These are phyloP conservation scores for Ceratina calcarata DNA, from an alignment of 1,140 invertebrate genomes.

Conservation along the genomic window DNA sequence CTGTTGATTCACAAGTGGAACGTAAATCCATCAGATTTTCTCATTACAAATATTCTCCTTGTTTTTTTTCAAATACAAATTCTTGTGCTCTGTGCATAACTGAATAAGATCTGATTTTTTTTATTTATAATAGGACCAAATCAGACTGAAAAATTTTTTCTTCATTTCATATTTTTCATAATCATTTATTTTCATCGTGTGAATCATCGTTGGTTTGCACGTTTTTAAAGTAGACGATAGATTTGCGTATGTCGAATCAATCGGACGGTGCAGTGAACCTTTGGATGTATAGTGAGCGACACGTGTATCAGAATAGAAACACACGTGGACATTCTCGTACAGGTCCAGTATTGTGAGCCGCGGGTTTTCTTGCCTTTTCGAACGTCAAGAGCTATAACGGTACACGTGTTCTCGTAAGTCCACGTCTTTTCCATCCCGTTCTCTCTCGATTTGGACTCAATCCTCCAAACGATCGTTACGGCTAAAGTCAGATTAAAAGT, in stretches of 20 bases:
- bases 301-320: conserved; percentile 28
- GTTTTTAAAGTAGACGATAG: no score
- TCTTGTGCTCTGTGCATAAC: no score
- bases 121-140: no score
- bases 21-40: background rate
- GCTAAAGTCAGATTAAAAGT: no score
- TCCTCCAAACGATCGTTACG: no score
- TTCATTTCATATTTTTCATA: no score
- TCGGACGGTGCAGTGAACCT: conserved; percentile 10
- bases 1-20: background rate
- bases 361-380: conserved; percentile 24
- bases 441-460: background rate
- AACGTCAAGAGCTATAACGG: conserved; percentile 3
- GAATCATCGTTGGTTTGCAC: no score
- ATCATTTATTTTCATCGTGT: no score
- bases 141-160: no score
- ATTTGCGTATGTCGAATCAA: background rate
- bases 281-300: background rate
- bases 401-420: background rate
- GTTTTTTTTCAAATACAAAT: no score
- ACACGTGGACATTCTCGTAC: conserved; percentile 28
- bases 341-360: background rate
- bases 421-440: background rate
- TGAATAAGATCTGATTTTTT: no score
- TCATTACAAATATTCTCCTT: no score